Evolutionary conservation across 2,113 vertebrate genomes (phyloP).

Genomic region (Rhizomys pruinosus): DNA sequence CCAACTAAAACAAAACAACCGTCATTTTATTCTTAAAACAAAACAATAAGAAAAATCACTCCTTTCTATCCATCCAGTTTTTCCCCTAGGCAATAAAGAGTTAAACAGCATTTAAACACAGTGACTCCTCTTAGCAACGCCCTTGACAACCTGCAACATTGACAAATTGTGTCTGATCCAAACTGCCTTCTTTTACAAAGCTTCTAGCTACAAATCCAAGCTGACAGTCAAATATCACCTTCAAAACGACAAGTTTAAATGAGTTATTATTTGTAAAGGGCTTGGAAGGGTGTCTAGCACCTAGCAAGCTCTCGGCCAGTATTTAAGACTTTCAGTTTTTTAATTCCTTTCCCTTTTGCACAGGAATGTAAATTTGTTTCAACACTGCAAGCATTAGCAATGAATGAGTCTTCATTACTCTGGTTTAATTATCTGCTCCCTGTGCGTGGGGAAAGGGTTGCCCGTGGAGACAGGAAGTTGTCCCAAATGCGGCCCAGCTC

Average conservation of each 20-base stretch:
- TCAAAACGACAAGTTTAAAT: conserved; percentile 79
- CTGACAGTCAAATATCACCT: conserved; percentile 77
- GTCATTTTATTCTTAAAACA: neutral
- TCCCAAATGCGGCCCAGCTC: conserved; percentile 34
- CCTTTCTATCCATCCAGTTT: neutral
- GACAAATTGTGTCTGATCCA: conserved; percentile 77
- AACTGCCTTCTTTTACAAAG: conserved; percentile 74
- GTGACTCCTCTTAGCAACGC: conserved; percentile 69
- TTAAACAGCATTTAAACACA: conserved; percentile 73
- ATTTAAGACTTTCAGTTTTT: conserved; percentile 57
- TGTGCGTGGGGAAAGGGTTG: conserved; percentile 32
- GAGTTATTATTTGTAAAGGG: conserved; percentile 78
- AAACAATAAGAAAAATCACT: neutral
- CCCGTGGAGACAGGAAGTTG: conserved; percentile 32
- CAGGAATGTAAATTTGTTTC: conserved; percentile 65
- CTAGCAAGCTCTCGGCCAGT: conserved; percentile 34
- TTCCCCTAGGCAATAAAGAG: conserved; percentile 47
- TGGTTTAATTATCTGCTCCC: conserved; percentile 65
- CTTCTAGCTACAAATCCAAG: conserved; percentile 74
- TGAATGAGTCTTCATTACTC: conserved; percentile 53
- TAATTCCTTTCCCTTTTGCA: neutral
- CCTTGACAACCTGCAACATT: conserved; percentile 79
- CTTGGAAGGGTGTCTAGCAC: conserved; percentile 58
- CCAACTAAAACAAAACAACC: conserved; percentile 17
- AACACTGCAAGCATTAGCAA: conserved; percentile 59